Base-by-base conservation (phyloP, 2,888 invertebrate genomes). In the Sarcophaga subvicina region DNA sequence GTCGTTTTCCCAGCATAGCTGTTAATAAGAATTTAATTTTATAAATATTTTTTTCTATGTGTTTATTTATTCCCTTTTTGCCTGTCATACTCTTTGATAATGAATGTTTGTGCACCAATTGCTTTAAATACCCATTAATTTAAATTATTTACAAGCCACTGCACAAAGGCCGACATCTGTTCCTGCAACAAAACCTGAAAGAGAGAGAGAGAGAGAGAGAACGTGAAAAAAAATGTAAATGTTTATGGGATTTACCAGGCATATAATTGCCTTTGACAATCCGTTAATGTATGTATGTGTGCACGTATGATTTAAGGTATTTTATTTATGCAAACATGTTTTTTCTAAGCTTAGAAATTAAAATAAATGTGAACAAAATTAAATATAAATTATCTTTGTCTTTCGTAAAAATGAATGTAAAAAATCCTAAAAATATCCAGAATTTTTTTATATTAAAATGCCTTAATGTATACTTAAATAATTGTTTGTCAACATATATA, bases 71-170 rank as follows among this genome's bases (percentile, higher is more conserved):
- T 49, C 60, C 72, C 49, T 17, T 49, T 83, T 73, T 63, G 62
- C 45, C 69, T 75, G 20, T 73, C 49, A 27, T 75, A 70, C 69
- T 70, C 79, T 83, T 79, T 73, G 78, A 79, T 73, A 73, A 63
- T 73, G 72, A 73, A 37, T 73, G 22, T 63, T 83, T 80, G 77
- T 77, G 77, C 85, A 80, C 72, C 84, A 85, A 75, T 85, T 80
- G 76, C 25, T 85, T 85, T 77, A 72, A 84, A 85, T 80, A 67
- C 4, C 54, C 60, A 80, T 85, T 85, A 80, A 85, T 85, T 85
- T 76, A 72, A 71, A 85, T 80, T 80, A 77, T 67, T 80, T 67
- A 80, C 84, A 77, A 47, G 49, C 66, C 71, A 85, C 71, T 85
- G 27, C 66, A 25, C 75, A 85, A 67, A 76, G 69, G 63, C 54